Base-by-base conservation (phyloP, 2,113 vertebrate genomes). In the Camelus bactrianus region DNA sequence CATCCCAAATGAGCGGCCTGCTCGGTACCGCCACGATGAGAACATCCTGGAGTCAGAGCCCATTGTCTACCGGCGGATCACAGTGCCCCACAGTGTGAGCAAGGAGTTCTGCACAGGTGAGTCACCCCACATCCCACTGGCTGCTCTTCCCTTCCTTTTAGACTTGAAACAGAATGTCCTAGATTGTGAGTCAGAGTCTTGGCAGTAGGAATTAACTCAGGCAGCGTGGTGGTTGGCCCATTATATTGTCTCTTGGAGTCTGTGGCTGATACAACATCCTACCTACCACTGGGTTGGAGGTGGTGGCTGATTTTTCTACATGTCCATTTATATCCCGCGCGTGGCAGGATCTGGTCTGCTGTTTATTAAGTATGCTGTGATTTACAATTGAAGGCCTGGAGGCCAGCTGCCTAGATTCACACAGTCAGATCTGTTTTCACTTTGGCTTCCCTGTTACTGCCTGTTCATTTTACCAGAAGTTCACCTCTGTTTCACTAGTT, bases 31-130 rank as follows among this genome's bases (percentile, higher is more conserved):
- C 52, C 99, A 99, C 0, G 99, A 99, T 2, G 99, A 99, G 98
- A 99, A 99, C 98, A 99, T 99, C 97, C 96, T 99, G 88, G 99
- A 99, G 91, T 98, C 99, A 0, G 99, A 99, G 98, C 99, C 99
- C 70, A 98, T 99, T 0, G 99, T 99, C 82, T 99, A 99, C 98
- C 98, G 99, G n/a, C 99, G 99, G 98, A 99, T 99, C 73, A 98
- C 98, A 1, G 99, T 99, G 22, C 99, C 99, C 3, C 99, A 99
- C 73, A 97, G 97, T 0, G 98, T 98, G 28, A 97, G 98, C 98
- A 99, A 99, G 98, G 99, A 99, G 75, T 99, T 99, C 98, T 99
- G 99, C 98, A 99, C 99, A 3, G 99, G 99, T 99, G 98, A 95
- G 96, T 83, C 26, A 10, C 1, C 35, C 67, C n/a, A 20, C 8